These are phyloP conservation scores for Trissonchulus sp. DNA, from an alignment of 2,888 invertebrate genomes.

Conservation along the genomic window DNA sequence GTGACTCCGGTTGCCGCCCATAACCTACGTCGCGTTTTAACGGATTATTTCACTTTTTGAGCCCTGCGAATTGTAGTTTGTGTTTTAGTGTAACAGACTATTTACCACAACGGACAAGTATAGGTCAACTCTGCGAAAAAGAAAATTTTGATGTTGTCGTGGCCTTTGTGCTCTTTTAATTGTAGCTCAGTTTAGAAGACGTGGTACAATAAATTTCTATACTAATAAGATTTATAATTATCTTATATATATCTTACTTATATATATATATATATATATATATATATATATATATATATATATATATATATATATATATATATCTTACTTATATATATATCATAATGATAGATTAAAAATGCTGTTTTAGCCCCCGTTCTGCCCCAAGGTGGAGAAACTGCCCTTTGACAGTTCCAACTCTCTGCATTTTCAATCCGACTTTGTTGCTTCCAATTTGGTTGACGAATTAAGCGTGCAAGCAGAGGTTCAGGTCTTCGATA, in stretches of 20 bases:
- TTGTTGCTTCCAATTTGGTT: conserved; percentile 6
- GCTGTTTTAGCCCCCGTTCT: conserved; percentile 28
- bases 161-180: too few relatives aligned
- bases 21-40: too few relatives aligned
- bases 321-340: too few relatives aligned
- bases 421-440: conserved; percentile 11
- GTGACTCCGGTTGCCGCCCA: too few relatives aligned
- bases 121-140: too few relatives aligned
- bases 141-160: too few relatives aligned
- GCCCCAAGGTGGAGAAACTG: conserved; percentile 19
- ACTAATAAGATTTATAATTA: not conserved
- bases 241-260: not conserved
- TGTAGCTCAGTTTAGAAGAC: too few relatives aligned
- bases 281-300: not conserved
- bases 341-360: too few relatives aligned
- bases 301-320: conserved; percentile 15
- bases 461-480: not conserved
- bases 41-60: too few relatives aligned
- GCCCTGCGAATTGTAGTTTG: too few relatives aligned
- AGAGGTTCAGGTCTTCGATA: conserved; percentile 9
- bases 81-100: too few relatives aligned
- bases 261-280: not conserved
- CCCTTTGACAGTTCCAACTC: not conserved
- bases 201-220: not conserved
- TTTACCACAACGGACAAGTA: too few relatives aligned